Evolutionary conservation across 1,140 invertebrate genomes (phyloP), one percentile per base, ranked within the genome.

Genomic region (Oncopodura yosiiana): DNA sequence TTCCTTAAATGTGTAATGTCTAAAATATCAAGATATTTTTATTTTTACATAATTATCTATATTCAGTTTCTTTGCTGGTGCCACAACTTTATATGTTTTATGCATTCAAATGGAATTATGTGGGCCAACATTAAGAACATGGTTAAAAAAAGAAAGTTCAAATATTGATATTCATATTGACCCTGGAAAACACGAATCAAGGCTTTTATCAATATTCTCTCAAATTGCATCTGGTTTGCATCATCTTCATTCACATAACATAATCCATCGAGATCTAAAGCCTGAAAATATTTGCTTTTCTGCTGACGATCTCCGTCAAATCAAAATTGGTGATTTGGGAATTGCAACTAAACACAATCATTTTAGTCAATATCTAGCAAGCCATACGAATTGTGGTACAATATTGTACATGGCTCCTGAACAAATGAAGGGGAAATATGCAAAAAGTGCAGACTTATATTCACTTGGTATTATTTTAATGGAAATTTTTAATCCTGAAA

Each of bases 51-150:
- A n/a, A n/a, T n/a, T n/a, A 23, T 21, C 8, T 42, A 21, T 3
- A 23, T 42, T 6, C 39, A 18, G 39, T 5, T 42, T 4, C 16
- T 23, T 18, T 11, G 6, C 24, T 21, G 19, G 24, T 6, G 39
- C 19, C 8, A 3, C 39, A 2, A 42, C 3, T 42, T 9, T 42
- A 18, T 9, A 42, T 21, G 34, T 48, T 2, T 29, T 48, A 2
- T 48, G 45, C n/a, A 48, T 48, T 19, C 45, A 48, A 24, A 48
- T 48, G 45, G 45, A 48, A 37, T 18, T 48, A 4, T 48, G 45
- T 19, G 29, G 23, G 0, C 5, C 29, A 37, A 27, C 21, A 3
- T 29, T 48, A 18, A 24, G 45, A 9, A 34, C 6, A n/a, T 37
- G 45, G 45, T 18, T 48, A 3, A 27, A 29, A 1, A 32, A n/a